A percentile compares a stretch with the other conserved stretches of the same genome.
phyloP scores from a whole-genome alignment of 2,888 invertebrate species.

The Heliconius charithonia region DNA sequence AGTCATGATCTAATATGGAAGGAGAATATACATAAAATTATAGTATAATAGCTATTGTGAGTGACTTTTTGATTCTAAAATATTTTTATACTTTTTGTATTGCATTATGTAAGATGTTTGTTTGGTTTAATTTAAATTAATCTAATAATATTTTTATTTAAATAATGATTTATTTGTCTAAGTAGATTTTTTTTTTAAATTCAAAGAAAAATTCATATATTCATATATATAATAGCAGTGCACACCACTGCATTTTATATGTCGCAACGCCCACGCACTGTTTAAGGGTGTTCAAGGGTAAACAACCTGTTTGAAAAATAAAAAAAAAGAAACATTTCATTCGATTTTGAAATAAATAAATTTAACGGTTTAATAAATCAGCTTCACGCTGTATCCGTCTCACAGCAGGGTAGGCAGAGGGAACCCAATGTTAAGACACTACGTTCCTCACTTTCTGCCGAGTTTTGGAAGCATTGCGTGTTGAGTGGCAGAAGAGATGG shows the following conservation, averaged over 20 bases:
- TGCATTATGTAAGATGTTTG: not conserved
- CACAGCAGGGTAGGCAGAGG: too few relatives aligned
- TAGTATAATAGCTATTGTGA: conserved; percentile 29
- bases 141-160: not conserved
- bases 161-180: not conserved
- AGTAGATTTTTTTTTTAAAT: not conserved
- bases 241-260: conserved; percentile 45
- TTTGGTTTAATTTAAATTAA: not conserved
- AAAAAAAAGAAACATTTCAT: not conserved
- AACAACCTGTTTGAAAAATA: conserved; percentile 49
- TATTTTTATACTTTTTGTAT: conserved; percentile 6
- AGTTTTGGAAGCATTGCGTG: too few relatives aligned
- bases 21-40: conserved; percentile 21
- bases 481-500: too few relatives aligned
- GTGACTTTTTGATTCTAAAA: not conserved
- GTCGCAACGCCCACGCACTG: conserved; percentile 48
- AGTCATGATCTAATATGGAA: conserved; percentile 35
- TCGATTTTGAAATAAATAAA: too few relatives aligned
- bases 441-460: too few relatives aligned
- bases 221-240: conserved; percentile 20
- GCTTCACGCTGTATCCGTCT: too few relatives aligned
- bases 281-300: conserved; percentile 58
- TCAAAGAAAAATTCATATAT: not conserved
- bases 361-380: too few relatives aligned
- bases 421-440: too few relatives aligned